Evolutionary conservation across 2,797 vertebrate species (phyloP).

Genomic region (Malurus leucopterus): DNA sequence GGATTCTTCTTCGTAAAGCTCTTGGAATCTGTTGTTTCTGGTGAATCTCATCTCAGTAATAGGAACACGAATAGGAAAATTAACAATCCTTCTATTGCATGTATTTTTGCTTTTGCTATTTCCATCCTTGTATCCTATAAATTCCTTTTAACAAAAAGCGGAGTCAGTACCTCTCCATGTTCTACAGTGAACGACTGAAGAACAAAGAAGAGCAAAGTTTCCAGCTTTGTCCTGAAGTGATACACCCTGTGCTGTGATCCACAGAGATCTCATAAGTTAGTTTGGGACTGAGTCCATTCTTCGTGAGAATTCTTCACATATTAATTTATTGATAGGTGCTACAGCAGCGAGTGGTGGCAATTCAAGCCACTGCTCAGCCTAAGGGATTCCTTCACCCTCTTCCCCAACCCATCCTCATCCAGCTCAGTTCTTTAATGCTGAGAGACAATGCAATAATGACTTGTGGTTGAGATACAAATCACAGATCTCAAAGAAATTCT

Average conservation of each 20-base stretch:
- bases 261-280: background rate
- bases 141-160: background rate
- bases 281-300: background rate
- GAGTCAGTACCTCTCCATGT: background rate
- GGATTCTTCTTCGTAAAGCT: background rate
- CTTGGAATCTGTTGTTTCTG: background rate
- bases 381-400: background rate
- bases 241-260: background rate
- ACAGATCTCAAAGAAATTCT: conserved; percentile 10
- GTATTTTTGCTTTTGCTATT: background rate
- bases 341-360: background rate
- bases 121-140: background rate
- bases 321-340: background rate
- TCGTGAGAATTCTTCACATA: background rate
- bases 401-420: background rate
- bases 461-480: conserved; percentile 4
- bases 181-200: background rate
- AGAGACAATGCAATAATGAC: background rate
- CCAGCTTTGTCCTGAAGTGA: background rate
- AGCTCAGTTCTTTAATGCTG: background rate
- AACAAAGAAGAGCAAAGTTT: background rate
- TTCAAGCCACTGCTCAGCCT: background rate
- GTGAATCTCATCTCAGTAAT: background rate
- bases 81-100: background rate
- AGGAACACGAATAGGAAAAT: background rate